Evolutionary conservation across 2,888 invertebrate species (phyloP).

Genomic region (Orthosia gracilis): DNA sequence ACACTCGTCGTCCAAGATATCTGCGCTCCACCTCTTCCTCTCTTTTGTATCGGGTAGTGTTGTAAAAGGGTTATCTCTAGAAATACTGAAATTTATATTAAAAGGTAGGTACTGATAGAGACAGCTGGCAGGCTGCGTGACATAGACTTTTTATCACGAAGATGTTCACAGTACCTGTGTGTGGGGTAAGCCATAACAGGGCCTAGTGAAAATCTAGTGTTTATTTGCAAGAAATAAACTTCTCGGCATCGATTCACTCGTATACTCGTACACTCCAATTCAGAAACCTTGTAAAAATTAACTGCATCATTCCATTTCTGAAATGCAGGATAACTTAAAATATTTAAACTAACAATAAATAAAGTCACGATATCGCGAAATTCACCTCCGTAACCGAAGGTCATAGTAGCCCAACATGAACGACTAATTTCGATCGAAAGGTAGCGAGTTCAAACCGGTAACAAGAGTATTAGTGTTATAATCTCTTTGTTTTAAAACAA

Average conservation of each 20-base stretch:
- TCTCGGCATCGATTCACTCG: not conserved
- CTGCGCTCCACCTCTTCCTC: too few relatives aligned
- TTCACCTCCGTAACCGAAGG: conserved; percentile 51
- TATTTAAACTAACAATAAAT: conserved; percentile 31
- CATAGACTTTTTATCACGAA: not conserved
- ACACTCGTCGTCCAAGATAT: too few relatives aligned
- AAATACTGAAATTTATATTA: too few relatives aligned
- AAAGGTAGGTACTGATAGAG: too few relatives aligned
- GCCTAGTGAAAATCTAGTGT: too few relatives aligned
- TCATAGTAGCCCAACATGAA: conserved; percentile 33
- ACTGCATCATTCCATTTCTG: too few relatives aligned
- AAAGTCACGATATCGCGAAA: conserved; percentile 57
- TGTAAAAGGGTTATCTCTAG: too few relatives aligned
- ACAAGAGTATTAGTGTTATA: conserved; percentile 27
- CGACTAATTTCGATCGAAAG: conserved; percentile 44
- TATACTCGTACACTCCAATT: not conserved
- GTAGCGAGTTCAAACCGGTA: conserved; percentile 42
- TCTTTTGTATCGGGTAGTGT: too few relatives aligned
- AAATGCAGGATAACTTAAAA: conserved; percentile 31
- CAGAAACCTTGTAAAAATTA: conserved; percentile 6
- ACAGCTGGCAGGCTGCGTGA: too few relatives aligned
- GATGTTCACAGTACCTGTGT: not conserved
- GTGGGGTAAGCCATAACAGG: too few relatives aligned
- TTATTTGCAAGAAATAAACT: not conserved
- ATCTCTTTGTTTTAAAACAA: conserved; percentile 38